Percentiles rank a stretch among this genome's conserved stretches.
These are phyloP conservation scores for Cephus cinctus DNA, from an alignment of 1,140 invertebrate genomes.

Conservation along the genomic window DNA sequence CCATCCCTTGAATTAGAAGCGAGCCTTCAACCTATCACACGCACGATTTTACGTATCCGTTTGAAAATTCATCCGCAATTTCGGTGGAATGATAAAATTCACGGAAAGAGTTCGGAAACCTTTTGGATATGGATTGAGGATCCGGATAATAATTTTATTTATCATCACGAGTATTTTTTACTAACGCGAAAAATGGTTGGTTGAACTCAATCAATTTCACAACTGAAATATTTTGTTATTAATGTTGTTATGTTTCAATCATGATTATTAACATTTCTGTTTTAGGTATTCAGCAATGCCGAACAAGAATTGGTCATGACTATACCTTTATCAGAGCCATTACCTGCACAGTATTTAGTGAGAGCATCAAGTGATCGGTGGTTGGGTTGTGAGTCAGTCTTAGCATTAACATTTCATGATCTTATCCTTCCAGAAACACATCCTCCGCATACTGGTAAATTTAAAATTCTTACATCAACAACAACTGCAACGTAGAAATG, in stretches of 20 bases:
- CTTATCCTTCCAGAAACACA: conserved; percentile 90
- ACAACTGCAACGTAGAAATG: background rate
- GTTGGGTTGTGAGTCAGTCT: conserved; percentile 76
- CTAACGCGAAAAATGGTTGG: conserved; percentile 83
- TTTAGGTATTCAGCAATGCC: conserved; percentile 65
- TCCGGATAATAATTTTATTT: conserved; percentile 89
- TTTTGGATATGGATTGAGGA: conserved; percentile 99
- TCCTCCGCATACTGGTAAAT: conserved; percentile 84
- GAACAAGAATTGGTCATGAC: conserved; percentile 89
- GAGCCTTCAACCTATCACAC: conserved; percentile 90
- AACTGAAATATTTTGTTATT: too few species aligned
- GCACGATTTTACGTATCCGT: conserved; percentile 85
- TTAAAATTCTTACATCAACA: conserved; percentile 8
- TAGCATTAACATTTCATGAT: conserved; percentile 83
- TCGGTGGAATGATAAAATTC: conserved; percentile 85
- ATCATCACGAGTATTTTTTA: conserved; percentile 93
- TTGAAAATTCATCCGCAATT: conserved; percentile 84
- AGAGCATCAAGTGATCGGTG: conserved; percentile 86
- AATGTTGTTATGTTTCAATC: too few species aligned
- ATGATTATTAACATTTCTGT: too few species aligned
- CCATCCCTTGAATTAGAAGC: conserved; percentile 82
- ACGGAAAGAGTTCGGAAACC: conserved; percentile 83
- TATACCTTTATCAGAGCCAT: conserved; percentile 89
- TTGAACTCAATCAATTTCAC: conserved; percentile 8
- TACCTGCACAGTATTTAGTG: conserved; percentile 91